Evolutionary conservation across 2,113 vertebrate species (phyloP), one percentile per base, ranked within the genome.

Genomic region (Panurus biarmicus): DNA sequence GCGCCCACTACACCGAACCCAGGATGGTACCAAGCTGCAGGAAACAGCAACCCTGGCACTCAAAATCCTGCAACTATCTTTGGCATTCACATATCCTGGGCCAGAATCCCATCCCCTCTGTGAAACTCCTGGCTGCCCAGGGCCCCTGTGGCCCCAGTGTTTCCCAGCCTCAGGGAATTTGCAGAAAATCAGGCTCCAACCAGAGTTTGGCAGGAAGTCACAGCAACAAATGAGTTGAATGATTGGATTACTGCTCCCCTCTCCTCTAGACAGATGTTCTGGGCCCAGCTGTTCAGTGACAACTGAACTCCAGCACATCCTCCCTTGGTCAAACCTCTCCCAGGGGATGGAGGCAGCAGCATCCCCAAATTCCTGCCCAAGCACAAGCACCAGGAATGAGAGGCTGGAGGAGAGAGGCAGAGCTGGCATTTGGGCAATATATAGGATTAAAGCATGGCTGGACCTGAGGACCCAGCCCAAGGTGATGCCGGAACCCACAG

Each of bases 1-100:
- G 56, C 1, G 2, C 28, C 25, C 38, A 22, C n/a, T 13, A 7
- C 6, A 4, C 29, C 2, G 4, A 38, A 60, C 3, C 58, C 67
- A 61, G 28, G 10, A 71, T 1, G 28, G 76, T 1, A 38, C 48
- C 26, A 14, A 38, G 17, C 45, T 31, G 54, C 44, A 72, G 31
- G 24, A 36, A 73, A 21, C 25, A 77, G 61, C 57, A 81, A 5
- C 11, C 26, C 40, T 1, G 3, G 53, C 20, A 88, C 51, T 50
- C 60, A 3, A 70, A 78, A 42, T 54, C 53, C 73, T 54, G 23
- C 14, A 45, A 5, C 0, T 12, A 9, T 3, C 47, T 36, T 35
- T 71, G 44, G 18, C 20, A 75, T 50, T 71, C 50, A 23, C 45
- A 12, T 2, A 28, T 16, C 17, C 16, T 5, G 6, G 47, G 48